These are phyloP conservation scores for Nymphicus hollandicus DNA, from an alignment of 2,113 vertebrate species.

Conservation along the genomic window DNA sequence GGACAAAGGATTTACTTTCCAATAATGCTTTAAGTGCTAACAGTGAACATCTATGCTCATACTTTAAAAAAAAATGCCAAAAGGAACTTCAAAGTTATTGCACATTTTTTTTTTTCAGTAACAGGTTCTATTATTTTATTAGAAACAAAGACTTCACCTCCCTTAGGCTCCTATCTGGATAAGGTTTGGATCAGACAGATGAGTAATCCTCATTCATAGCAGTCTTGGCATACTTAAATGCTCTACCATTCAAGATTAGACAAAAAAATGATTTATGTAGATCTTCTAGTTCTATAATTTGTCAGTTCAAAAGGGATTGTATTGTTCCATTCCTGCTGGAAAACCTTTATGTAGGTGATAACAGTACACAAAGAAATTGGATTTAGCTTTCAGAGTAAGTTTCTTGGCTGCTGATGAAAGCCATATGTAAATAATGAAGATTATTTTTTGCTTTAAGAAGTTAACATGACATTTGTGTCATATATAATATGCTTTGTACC, in stretches of 20 bases:
- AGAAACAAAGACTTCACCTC: background rate
- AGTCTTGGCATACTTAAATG: background rate
- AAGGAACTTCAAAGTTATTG: background rate
- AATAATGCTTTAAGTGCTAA: background rate
- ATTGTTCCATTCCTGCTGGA: background rate
- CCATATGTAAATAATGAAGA: background rate
- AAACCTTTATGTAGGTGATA: background rate
- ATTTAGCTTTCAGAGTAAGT: background rate
- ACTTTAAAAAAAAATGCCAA: background rate
- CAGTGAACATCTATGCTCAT: background rate
- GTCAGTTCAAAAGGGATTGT: background rate
- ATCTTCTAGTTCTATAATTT: background rate
- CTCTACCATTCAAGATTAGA: background rate
- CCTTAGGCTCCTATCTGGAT: background rate
- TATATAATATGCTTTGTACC: background rate
- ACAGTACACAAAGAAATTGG: background rate
- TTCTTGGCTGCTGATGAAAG: background rate
- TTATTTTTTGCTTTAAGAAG: background rate
- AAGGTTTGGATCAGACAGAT: background rate
- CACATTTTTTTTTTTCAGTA: background rate
- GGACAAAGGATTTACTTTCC: constrained; percentile 7
- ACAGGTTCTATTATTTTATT: background rate
- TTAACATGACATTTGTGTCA: background rate
- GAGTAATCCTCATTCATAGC: background rate
- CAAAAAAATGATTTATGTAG: background rate